Evolutionary conservation across 2,797 vertebrate species (phyloP), one percentile per base, ranked within the genome.

Genomic region (Acomys russatus): DNA sequence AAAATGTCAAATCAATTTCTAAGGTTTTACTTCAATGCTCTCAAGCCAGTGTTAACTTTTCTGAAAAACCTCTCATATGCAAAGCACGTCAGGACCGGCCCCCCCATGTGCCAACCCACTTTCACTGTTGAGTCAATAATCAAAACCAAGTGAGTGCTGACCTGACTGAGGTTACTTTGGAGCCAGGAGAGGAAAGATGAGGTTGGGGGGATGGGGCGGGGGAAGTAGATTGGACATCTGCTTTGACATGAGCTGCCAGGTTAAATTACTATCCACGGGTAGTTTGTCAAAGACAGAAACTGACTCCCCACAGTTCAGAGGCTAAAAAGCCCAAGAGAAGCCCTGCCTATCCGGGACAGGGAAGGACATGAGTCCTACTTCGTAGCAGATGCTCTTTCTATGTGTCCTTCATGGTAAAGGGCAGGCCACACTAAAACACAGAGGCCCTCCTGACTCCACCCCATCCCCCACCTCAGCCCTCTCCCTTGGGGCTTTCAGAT

Each of bases 1-100:
- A 87, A 93, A 94, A 82, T 59, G 80, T 73, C 28, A n/a, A 38
- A 71, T 56, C 28, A n/a, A 38, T 66, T 56, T 94, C 68, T 88
- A 82, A 92, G 71, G 49, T 76, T 77, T 96, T 89, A 64, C 56
- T 70, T 71, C 56, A 85, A 1, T 88, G 38, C 73, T 88, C 71
- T 44, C 44, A 44, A 44, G 44, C 44, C 44, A 44, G 44, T 44
- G 44, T 44, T 44, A 44, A 44, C 44, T 44, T 44, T 44, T 44
- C 44, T 44, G 44, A 44, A 44, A 44, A 44, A 44, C 44, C 44
- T 44, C 44, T n/a, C 44, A 0, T 22, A 3, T 54, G 35, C 54
- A 88, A 63, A 83, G 28, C 51, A 33, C 51, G 35, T n/a, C 3
- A 0, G 22, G 35, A 6, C 51, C n/a, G n/a, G n/a, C n/a, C n/a